A percentile compares a stretch with the other conserved stretches of the same genome.
Conservation (phyloP, 2,113 vertebrate species). For the Larimichthys crocea region DNA sequence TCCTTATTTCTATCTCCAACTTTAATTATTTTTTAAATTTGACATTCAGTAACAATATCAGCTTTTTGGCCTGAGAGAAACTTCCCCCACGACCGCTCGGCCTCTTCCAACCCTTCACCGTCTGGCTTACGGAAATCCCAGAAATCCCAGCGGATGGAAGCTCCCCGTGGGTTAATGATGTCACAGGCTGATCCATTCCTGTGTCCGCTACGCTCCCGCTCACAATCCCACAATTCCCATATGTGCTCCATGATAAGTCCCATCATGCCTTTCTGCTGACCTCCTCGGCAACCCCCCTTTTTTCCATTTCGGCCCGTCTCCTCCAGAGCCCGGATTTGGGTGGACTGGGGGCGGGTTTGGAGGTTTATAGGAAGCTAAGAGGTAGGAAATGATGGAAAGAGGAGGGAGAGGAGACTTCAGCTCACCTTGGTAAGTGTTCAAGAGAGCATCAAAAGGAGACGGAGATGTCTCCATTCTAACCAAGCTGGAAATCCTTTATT, state of each 20-base stretch:
- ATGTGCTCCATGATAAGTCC: constrained; percentile 81
- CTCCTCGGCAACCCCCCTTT: constrained; percentile 56
- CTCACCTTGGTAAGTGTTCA: constrained; percentile 53
- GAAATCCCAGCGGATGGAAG: constrained; percentile 77
- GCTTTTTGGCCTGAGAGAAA: constrained; percentile 9
- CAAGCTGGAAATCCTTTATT: constrained; percentile 72
- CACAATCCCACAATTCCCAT: constrained; percentile 79
- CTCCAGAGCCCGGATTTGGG: constrained; percentile 67
- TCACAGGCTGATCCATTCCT: constrained; percentile 81
- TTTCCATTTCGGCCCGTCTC: constrained; percentile 59
- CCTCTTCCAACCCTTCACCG: constrained; percentile 53
- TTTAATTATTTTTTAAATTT: constrained; percentile 36
- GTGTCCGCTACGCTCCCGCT: constrained; percentile 75
- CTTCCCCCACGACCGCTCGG: constrained; percentile 34
- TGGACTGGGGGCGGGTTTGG: constrained; percentile 50
- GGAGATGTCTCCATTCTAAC: constrained; percentile 35
- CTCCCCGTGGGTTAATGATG: constrained; percentile 83
- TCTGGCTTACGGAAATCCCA: constrained; percentile 81
- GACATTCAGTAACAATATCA: constrained; percentile 56
- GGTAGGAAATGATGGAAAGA: constrained; percentile 43
- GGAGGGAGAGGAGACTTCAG: constrained; percentile 42
- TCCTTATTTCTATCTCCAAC: constrained; percentile 9
- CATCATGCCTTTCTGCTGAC: constrained; percentile 81
- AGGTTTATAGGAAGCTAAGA: constrained; percentile 77
- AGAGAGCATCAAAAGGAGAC: constrained; percentile 32